These are phyloP conservation scores for Heterotis niloticus DNA, from an alignment of 2,113 vertebrate genomes.

Conservation along the genomic window DNA sequence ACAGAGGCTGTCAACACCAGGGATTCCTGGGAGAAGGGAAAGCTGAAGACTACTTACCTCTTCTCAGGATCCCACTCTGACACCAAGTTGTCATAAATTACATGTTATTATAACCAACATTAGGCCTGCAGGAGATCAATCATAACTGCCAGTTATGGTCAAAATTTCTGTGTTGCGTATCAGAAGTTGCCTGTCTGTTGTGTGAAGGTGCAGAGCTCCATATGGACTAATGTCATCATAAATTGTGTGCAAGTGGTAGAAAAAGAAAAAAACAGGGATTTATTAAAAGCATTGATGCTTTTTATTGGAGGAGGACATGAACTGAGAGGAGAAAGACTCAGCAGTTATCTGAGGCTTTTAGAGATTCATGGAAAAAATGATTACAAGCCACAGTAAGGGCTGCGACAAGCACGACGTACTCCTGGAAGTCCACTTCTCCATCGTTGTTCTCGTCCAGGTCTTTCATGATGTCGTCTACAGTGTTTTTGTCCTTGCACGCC, in stretches of 20 bases:
- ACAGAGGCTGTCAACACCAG: no score
- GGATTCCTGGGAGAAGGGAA: no score
- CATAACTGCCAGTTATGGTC: no score
- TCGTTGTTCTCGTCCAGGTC: constrained; percentile 85
- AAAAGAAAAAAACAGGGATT: neutral
- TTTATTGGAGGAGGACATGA: constrained; percentile 22
- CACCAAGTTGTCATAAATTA: no score
- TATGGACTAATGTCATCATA: neutral
- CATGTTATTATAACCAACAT: no score
- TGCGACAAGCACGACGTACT: constrained; percentile 84
- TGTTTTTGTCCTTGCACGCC: constrained; percentile 67
- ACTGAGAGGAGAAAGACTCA: neutral
- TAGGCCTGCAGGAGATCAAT: no score
- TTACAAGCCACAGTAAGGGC: constrained; percentile 85
- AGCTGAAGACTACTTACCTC: no score
- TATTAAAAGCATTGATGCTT: neutral
- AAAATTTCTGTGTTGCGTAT: no score
- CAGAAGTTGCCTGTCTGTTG: no score
- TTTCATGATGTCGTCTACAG: constrained; percentile 81
- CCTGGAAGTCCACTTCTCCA: constrained; percentile 86
- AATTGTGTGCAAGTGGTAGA: neutral
- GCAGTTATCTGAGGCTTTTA: constrained; percentile 26
- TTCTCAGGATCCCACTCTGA: no score
- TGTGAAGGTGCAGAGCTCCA: no score
- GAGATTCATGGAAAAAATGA: constrained; percentile 69